Conservation (phyloP, 2,113 vertebrate genomes). For the Podarcis muralis region DNA sequence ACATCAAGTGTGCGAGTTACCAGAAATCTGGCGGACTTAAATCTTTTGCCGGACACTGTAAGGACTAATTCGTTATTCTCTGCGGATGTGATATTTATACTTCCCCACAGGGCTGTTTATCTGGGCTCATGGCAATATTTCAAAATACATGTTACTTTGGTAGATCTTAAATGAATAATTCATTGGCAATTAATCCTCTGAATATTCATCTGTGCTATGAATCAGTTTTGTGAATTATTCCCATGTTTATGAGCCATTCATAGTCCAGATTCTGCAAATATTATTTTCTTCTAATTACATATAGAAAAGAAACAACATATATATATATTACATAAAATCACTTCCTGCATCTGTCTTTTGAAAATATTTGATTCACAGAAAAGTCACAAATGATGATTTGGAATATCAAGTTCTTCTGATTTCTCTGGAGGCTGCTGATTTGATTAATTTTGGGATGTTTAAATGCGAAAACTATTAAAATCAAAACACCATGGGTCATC, state of each 20-base stretch:
- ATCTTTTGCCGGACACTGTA: neutral
- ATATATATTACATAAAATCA: neutral
- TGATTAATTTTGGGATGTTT: conserved; percentile 44
- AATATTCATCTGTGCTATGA: conserved; percentile 48
- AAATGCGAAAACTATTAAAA: conserved; percentile 39
- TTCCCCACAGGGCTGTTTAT: neutral
- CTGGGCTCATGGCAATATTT: conserved; percentile 11
- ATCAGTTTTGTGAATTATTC: conserved; percentile 56
- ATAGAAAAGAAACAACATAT: neutral
- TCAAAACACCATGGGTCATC: conserved; percentile 50
- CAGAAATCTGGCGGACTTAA: neutral
- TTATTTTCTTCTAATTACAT: neutral
- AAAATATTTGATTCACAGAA: neutral
- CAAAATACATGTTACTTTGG: conserved; percentile 28
- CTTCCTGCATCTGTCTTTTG: rapidly evolving
- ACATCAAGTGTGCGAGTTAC: neutral
- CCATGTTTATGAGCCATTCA: neutral
- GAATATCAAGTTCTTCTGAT: conserved; percentile 29
- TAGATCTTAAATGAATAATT: conserved; percentile 51
- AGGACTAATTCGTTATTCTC: conserved; percentile 1
- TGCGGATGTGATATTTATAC: neutral
- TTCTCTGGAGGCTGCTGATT: conserved; percentile 23
- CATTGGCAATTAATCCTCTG: conserved; percentile 62
- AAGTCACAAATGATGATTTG: conserved; percentile 7
- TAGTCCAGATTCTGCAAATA: neutral